Percentiles rank a stretch among this genome's conserved stretches.
These are phyloP conservation scores for Sarcophaga variegata DNA, from an alignment of 2,888 invertebrate species.

Conservation along the genomic window DNA sequence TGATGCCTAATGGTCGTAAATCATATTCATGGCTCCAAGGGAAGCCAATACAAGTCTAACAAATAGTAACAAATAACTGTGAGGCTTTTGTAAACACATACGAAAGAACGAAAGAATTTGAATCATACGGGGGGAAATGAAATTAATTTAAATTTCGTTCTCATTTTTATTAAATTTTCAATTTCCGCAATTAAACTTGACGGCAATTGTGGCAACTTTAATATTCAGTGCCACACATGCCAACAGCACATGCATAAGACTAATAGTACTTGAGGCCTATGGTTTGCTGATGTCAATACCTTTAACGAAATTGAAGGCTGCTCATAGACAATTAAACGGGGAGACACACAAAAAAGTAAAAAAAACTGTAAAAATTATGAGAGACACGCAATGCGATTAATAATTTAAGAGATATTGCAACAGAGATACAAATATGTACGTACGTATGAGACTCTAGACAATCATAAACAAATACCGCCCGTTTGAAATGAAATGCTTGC, in stretches of 20 bases:
- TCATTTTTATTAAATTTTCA: neutral
- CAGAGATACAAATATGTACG: neutral
- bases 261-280: constrained; percentile 9
- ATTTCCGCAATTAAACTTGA: constrained; percentile 49
- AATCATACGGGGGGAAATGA: neutral
- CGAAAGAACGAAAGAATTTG: neutral
- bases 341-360: constrained; percentile 12
- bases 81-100: neutral
- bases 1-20: neutral
- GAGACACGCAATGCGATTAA: constrained; percentile 67
- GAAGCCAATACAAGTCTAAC: neutral
- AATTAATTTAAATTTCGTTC: constrained; percentile 1
- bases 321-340: neutral
- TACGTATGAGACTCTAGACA: neutral
- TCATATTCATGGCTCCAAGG: neutral
- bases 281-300: constrained; percentile 33
- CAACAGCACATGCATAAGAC: too few relatives aligned
- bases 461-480: constrained; percentile 50
- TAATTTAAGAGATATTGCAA: constrained; percentile 48
- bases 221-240: constrained; percentile 44
- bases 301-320: constrained; percentile 58
- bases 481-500: constrained; percentile 9
- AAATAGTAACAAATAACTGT: neutral
- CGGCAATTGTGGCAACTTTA: constrained; percentile 44
- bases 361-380: constrained; percentile 58